A percentile compares a stretch with the other conserved stretches of the same genome.
These are phyloP conservation scores for Epinotia nisella DNA, from an alignment of 2,888 invertebrate genomes.

Conservation along the genomic window DNA sequence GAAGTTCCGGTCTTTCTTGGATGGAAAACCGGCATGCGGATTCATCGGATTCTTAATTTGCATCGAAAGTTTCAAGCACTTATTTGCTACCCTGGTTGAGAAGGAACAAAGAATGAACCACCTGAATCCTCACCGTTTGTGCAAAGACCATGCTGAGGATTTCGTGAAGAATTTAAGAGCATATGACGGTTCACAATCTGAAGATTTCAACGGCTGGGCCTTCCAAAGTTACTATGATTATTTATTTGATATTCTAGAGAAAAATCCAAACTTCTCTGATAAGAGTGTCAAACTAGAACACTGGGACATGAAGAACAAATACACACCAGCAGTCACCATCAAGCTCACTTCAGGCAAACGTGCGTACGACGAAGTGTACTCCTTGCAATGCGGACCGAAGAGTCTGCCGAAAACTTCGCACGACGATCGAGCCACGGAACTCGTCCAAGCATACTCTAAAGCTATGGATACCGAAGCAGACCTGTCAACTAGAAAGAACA, in stretches of 20 bases:
- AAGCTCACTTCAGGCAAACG: conserved; percentile 23
- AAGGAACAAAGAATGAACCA: conserved; percentile 1
- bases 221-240: neutral
- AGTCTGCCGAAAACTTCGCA: neutral
- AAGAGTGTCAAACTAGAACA: conserved; percentile 1
- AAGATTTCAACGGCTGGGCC: neutral
- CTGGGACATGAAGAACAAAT: neutral
- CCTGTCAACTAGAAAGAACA: neutral
- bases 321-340: neutral
- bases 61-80: conserved; percentile 28
- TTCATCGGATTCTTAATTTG: conserved; percentile 23
- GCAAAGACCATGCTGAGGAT: conserved; percentile 24
- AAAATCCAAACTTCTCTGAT: neutral
- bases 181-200: neutral
- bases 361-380: conserved; percentile 21
- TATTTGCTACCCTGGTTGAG: conserved; percentile 8
- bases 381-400: conserved; percentile 9
- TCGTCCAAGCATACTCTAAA: conserved; percentile 11
- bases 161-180: conserved; percentile 2
- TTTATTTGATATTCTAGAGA: neutral
- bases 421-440: neutral
- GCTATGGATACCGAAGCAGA: conserved; percentile 17
- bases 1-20: conserved; percentile 20
- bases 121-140: conserved; percentile 22
- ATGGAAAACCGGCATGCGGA: conserved; percentile 18